Percentiles rank a stretch among this genome's conserved stretches.
Conservation (phyloP, 2,888 invertebrate species). For the Trachelus tabidus region DNA sequence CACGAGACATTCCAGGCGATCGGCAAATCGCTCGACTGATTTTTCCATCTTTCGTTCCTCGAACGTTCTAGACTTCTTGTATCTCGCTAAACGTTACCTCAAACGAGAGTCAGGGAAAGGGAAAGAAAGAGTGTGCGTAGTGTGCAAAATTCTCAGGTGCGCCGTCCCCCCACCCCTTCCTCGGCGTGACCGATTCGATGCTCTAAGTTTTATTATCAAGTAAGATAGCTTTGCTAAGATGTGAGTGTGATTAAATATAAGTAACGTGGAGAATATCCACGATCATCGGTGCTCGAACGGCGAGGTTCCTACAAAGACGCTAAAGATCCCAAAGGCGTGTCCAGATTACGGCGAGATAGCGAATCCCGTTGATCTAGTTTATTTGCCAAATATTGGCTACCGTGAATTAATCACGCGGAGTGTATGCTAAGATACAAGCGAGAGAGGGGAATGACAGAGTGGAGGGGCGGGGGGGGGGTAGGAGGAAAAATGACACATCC, state of each 20-base stretch:
- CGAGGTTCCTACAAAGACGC: not conserved
- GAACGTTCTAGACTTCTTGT: not conserved
- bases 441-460: constrained; percentile 12
- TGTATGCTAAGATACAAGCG: not conserved
- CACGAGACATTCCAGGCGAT: not conserved
- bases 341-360: not conserved
- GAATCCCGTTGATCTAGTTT: not conserved
- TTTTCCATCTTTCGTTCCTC: not conserved
- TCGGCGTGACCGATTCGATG: not conserved
- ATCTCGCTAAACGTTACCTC: not conserved
- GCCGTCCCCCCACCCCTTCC: not conserved
- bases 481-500: not conserved
- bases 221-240: constrained; percentile 17
- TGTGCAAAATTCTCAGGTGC: not conserved
- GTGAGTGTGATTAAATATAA: constrained; percentile 19
- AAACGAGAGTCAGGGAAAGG: not conserved
- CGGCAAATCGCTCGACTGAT: not conserved
- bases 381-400: not conserved
- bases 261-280: not conserved
- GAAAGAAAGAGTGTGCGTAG: not conserved
- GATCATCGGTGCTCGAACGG: not conserved
- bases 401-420: not conserved
- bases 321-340: not conserved
- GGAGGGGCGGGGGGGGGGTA: constrained; percentile 5
- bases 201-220: constrained; percentile 4